Evolutionary conservation across 2,888 invertebrate species (phyloP), one percentile per base, ranked within the genome.

Genomic region (Pristionchus entomophagus): DNA sequence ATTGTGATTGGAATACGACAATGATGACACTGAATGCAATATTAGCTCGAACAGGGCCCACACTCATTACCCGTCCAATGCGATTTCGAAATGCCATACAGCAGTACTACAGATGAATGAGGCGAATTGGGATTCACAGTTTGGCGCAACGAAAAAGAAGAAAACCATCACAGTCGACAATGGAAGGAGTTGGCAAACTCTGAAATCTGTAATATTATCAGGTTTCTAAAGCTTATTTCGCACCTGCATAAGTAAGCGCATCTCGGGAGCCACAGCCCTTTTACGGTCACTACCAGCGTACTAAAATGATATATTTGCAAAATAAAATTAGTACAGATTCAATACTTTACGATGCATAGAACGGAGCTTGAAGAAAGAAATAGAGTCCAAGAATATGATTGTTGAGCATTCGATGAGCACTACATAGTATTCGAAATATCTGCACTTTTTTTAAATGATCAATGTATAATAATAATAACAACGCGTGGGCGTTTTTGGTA

Each of bases 101-200:
- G 41, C 38, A 8, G 73, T 73, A 12, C 73, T 73, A 17, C n/a
- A 26, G 1, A 73, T 38, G 32, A 73, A 73, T 2, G 73, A 26
- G 41, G 26, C 17, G 12, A 41, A 73, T 0, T n/a, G 3, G 10
- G 73, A 73, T n/a, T 73, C 73, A 2, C 38, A 41, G 2, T 73
- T 38, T 35, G 73, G 73, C 22, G 73, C 73, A 4, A 73, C 41
- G 26, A 73, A 45, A 26, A 73, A 73, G 73, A 73, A 73, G 41
- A 73, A 73, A 10, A 41, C 41, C 73, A 73, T 73, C 0, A 73
- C 73, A 26, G 41, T n/a, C 3, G 73, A 41, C 12, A n/a, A 0
- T 12, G 73, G 73, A 17, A 73, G 38, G 12, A 73, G 38, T 17
- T 73, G 73, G 12, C 73, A 73, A 73, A 73, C 73, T 73, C 73